A percentile compares a stretch with the other conserved stretches of the same genome.
Conservation (phyloP, 2,888 invertebrate species). For the Enoplolaimus lenunculus region DNA sequence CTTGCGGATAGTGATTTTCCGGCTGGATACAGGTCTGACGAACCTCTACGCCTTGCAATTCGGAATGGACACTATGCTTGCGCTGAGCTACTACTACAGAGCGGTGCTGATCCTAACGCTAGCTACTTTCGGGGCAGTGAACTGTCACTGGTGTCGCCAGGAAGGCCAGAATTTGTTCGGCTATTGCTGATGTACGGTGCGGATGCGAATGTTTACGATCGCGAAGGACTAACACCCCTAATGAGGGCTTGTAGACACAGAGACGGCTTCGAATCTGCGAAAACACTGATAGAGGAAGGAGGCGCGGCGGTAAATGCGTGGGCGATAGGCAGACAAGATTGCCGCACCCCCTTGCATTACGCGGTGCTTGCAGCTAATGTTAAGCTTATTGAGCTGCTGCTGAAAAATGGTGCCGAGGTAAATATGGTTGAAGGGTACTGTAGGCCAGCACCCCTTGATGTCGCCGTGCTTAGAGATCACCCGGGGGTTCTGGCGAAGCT, state of each 20-base stretch:
- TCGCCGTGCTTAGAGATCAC: conserved; percentile 55
- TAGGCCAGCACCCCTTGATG: conserved; percentile 65
- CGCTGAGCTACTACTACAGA: conserved; percentile 55
- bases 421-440: conserved; percentile 51
- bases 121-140: conserved; percentile 51
- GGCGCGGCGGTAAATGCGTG: conserved; percentile 74
- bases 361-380: conserved; percentile 62
- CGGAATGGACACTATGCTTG: conserved; percentile 62
- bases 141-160: conserved; percentile 64
- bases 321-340: conserved; percentile 70
- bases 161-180: conserved; percentile 56
- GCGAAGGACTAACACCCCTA: conserved; percentile 70
- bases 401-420: conserved; percentile 65
- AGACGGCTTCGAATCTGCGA: conserved; percentile 26
- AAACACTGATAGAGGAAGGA: conserved; percentile 53
- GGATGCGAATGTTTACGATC: conserved; percentile 67
- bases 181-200: conserved; percentile 69
- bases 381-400: conserved; percentile 58
- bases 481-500: conserved; percentile 36
- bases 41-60: conserved; percentile 70
- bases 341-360: conserved; percentile 71
- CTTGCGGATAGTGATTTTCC: conserved; percentile 49
- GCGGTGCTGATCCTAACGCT: conserved; percentile 76
- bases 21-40: conserved; percentile 48
- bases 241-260: conserved; percentile 74